Conservation (phyloP, 30 jellyfish, hydroid and myxozoan genomes). For the Aurelia sp. region DNA sequence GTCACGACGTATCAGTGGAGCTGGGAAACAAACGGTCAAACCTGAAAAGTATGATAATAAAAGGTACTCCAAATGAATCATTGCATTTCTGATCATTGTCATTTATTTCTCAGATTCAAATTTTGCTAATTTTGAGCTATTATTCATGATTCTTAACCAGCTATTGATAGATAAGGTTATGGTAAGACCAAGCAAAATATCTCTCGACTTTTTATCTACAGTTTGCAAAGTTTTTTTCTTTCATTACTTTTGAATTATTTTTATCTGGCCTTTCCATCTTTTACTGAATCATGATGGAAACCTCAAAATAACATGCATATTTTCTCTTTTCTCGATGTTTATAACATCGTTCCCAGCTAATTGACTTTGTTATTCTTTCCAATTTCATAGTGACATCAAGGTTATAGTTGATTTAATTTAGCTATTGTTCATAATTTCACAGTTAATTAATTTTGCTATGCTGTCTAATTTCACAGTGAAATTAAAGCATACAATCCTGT, state of each 20-base stretch:
- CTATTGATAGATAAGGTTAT: too few species aligned
- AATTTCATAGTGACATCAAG: conserved; percentile 42
- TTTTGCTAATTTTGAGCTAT: neutral
- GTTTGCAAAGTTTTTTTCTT: too few species aligned
- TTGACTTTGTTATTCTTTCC: neutral
- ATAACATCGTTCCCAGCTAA: too few species aligned
- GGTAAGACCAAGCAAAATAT: too few species aligned
- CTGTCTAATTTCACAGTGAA: conserved; percentile 21
- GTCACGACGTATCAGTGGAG: conserved; percentile 86
- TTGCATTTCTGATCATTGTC: neutral
- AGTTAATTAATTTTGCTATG: neutral
- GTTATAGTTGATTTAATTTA: too few species aligned
- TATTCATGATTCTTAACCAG: too few species aligned
- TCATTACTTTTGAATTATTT: too few species aligned
- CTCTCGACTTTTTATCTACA: too few species aligned
- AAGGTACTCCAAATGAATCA: conserved; percentile 42
- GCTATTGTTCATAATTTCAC: neutral
- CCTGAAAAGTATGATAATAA: conserved; percentile 74
- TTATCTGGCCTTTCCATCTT: too few species aligned
- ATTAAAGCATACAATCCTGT: conserved; percentile 70
- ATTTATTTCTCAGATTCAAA: neutral
- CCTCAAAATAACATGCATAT: neutral
- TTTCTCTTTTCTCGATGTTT: neutral
- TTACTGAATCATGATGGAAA: too few species aligned
- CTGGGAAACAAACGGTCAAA: conserved; percentile 73